Evolutionary conservation across 1,140 invertebrate species (phyloP).

Genomic region (Pseudomyrmex cubaensis): DNA sequence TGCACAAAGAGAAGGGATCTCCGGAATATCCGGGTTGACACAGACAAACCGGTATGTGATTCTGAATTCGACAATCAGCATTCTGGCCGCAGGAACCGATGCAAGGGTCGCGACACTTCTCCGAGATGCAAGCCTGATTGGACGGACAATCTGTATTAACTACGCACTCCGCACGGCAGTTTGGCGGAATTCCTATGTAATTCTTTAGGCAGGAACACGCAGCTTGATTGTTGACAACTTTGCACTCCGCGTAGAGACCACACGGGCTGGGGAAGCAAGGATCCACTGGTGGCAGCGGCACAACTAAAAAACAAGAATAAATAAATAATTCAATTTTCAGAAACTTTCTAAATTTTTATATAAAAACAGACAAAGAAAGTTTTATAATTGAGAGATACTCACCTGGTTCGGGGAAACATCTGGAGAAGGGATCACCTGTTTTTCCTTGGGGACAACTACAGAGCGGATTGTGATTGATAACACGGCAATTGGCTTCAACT

Average conservation of each 20-base stretch:
- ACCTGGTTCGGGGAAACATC: conserved; percentile 83
- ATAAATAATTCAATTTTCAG: conserved; percentile 24
- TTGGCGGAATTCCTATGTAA: conserved; percentile 86
- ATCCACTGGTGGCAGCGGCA: conserved; percentile 73
- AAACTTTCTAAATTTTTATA: conserved; percentile 1
- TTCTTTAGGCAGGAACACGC: conserved; percentile 86
- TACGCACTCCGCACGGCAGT: conserved; percentile 87
- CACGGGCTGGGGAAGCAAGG: conserved; percentile 85
- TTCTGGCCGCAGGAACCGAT: conserved; percentile 89
- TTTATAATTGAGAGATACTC: conserved; percentile 27
- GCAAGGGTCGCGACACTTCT: conserved; percentile 90
- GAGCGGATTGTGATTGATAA: conserved; percentile 91
- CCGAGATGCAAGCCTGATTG: conserved; percentile 86
- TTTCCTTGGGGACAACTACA: conserved; percentile 89
- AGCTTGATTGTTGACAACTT: conserved; percentile 84
- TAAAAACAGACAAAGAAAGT: not conserved
- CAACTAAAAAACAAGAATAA: conserved; percentile 66
- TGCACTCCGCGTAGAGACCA: conserved; percentile 86
- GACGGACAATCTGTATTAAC: conserved; percentile 86
- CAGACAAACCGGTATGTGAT: conserved; percentile 90
- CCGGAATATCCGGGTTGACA: conserved; percentile 89
- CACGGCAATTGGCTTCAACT: conserved; percentile 90
- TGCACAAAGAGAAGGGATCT: conserved; percentile 88
- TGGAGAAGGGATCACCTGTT: conserved; percentile 90
- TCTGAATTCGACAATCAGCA: conserved; percentile 90